These are phyloP conservation scores for Vanessa cardui DNA, from an alignment of 2,888 invertebrate species.

Conservation along the genomic window DNA sequence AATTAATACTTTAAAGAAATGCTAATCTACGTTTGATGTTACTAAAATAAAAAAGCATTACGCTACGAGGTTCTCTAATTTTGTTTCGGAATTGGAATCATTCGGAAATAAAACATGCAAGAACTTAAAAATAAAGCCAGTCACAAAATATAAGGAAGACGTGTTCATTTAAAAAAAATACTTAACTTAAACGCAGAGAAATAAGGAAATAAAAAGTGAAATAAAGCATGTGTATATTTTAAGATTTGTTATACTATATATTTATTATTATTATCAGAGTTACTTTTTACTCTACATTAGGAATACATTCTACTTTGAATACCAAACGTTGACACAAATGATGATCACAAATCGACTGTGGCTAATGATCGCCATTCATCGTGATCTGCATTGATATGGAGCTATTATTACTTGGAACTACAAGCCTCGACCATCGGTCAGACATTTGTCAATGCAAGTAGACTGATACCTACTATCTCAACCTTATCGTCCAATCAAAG, in stretches of 20 bases:
- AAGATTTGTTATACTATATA: not conserved
- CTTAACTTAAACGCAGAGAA: too few relatives aligned
- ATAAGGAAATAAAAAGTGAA: too few relatives aligned
- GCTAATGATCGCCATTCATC: constrained; percentile 77
- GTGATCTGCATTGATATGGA: constrained; percentile 71
- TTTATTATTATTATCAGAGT: not conserved
- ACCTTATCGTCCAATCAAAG: constrained; percentile 51
- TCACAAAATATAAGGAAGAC: too few relatives aligned
- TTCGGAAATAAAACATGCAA: too few relatives aligned
- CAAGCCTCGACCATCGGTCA: constrained; percentile 49
- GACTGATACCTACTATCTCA: constrained; percentile 46
- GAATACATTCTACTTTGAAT: constrained; percentile 31
- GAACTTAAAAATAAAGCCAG: too few relatives aligned
- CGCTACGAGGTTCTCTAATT: too few relatives aligned
- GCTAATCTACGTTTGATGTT: too few relatives aligned
- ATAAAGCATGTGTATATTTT: not conserved
- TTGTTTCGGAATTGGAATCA: too few relatives aligned
- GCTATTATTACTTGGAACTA: constrained; percentile 50
- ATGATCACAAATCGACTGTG: constrained; percentile 56
- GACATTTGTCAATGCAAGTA: constrained; percentile 49
- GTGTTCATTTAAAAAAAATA: too few relatives aligned
- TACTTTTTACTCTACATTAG: constrained; percentile 4
- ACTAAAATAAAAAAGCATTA: too few relatives aligned
- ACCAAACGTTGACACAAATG: constrained; percentile 54
- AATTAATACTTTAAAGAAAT: too few relatives aligned